Evolutionary conservation across 2,888 invertebrate genomes (phyloP).

Genomic region (Luffia ferchaultella): DNA sequence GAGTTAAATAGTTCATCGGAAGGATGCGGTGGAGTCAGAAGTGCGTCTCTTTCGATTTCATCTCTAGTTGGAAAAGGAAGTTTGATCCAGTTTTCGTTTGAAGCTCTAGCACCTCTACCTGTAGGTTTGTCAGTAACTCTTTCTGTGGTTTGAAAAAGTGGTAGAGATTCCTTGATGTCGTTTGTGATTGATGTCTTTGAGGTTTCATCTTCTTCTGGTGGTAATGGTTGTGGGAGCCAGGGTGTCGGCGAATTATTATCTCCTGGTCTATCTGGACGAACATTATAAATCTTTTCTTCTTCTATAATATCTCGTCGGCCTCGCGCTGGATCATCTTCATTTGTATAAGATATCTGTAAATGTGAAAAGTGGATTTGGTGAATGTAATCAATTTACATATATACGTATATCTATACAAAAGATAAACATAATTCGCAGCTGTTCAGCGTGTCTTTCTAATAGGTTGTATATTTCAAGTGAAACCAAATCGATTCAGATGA

Average conservation of each 20-base stretch:
- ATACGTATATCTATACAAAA: too few relatives aligned
- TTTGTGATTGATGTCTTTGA: constrained; percentile 49
- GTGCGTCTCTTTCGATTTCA: constrained; percentile 37
- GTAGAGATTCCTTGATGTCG: constrained; percentile 33
- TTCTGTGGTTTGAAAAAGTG: constrained; percentile 48
- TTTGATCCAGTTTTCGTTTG: constrained; percentile 70
- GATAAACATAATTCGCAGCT: too few relatives aligned
- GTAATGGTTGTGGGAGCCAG: constrained; percentile 51
- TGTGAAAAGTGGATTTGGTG: too few relatives aligned
- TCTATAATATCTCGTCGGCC: constrained; percentile 55
- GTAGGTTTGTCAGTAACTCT: constrained; percentile 57
- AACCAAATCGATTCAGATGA: too few relatives aligned
- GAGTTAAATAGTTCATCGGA: constrained; percentile 64
- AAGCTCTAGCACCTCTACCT: constrained; percentile 66
- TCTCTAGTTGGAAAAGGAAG: constrained; percentile 56
- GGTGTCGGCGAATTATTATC: constrained; percentile 26
- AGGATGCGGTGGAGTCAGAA: constrained; percentile 60
- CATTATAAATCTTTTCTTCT: constrained; percentile 52
- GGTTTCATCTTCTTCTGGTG: constrained; percentile 45
- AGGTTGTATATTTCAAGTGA: too few relatives aligned
- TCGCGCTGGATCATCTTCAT: constrained; percentile 24
- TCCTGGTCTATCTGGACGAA: constrained; percentile 29
- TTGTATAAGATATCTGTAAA: not conserved
- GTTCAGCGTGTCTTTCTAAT: too few relatives aligned
- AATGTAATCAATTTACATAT: too few relatives aligned